Evolutionary conservation across 2,888 invertebrate genomes (phyloP).

Genomic region (Rhabditoides inermis): DNA sequence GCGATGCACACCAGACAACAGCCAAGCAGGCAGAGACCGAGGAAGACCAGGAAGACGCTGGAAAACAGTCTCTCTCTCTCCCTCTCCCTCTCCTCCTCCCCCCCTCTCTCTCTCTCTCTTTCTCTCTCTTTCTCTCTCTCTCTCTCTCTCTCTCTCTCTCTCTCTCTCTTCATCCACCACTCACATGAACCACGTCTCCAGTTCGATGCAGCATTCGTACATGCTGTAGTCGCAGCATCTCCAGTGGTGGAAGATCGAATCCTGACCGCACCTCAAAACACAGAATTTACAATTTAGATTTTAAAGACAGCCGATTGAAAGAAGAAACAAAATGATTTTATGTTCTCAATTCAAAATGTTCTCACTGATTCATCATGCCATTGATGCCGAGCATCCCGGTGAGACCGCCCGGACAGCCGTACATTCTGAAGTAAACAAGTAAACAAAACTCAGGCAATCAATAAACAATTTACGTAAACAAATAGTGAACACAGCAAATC

Average conservation of each 20-base stretch:
- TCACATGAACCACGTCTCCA: constrained; percentile 42
- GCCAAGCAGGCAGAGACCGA: constrained; percentile 27
- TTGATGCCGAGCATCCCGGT: too few species aligned
- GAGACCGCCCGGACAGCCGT: too few species aligned
- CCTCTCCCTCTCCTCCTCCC: background rate
- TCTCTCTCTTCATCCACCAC: constrained; percentile 10
- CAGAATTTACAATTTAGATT: too few species aligned
- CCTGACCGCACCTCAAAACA: constrained; percentile 38
- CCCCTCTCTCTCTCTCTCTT: background rate
- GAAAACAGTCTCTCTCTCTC: constrained; percentile 1
- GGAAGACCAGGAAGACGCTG: constrained; percentile 30
- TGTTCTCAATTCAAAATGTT: too few species aligned
- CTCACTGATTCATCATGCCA: too few species aligned
- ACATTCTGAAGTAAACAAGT: too few species aligned
- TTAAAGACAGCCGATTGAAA: too few species aligned
- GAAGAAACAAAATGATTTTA: too few species aligned
- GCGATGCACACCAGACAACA: constrained; percentile 31
- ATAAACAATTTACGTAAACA: too few species aligned
- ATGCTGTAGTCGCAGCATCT: constrained; percentile 38
- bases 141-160: background rate
- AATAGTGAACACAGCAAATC: too few species aligned
- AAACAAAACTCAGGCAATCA: too few species aligned
- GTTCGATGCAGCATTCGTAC: constrained; percentile 37
- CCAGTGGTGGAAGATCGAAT: constrained; percentile 38
- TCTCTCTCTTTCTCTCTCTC: background rate